Evolutionary conservation across 2,797 vertebrate species (phyloP), one percentile per base, ranked within the genome.

Genomic region (Trematomus bernacchii): DNA sequence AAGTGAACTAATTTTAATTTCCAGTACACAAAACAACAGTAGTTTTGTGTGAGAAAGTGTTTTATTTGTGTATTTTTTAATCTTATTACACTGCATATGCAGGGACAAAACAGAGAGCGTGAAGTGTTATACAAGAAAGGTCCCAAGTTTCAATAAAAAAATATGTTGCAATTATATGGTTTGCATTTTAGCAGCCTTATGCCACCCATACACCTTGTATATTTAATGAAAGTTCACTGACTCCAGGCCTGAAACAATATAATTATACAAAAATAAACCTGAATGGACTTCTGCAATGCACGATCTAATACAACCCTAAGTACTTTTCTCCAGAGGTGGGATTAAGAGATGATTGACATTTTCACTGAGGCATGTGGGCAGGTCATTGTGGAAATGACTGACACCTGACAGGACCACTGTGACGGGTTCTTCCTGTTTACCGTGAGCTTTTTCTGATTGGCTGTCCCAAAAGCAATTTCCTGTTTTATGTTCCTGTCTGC

Each of bases 391-490:
- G 70, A 57, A 73, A 80, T 92, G 91, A 93, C 57, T 92, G 93
- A 88, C 92, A 92, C 68, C 82, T 93, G 93, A 92, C 91, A 93
- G 83, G 76, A 73, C 89, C 83, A 85, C 82, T 91, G 71, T 90
- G 92, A 93, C 73, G 76, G 83, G 30, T 84, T 83, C 86, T 93
- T 93, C 89, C 92, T 91, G 89, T 93, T 94, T 91, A 79, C 62
- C 16, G 53, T 77, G 85, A 91, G 80, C 86, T 89, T 84, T 89
- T 84, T 85, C 88, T 91, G 89, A 95, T 94, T 94, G 92, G 93
- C 85, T 91, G 90, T 92, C 87, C 86, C 84, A 89, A 91, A 94
- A 93, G 92, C 89, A 93, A 93, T 94, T 95, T 95, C 92, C 92
- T 92, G 88, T 91, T 91, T 86, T 90, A 92, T 92, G 91, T 92